A percentile compares a stretch with the other conserved stretches of the same genome.
These are phyloP conservation scores for Plagiodera versicolora DNA, from an alignment of 2,888 invertebrate species.

Conservation along the genomic window DNA sequence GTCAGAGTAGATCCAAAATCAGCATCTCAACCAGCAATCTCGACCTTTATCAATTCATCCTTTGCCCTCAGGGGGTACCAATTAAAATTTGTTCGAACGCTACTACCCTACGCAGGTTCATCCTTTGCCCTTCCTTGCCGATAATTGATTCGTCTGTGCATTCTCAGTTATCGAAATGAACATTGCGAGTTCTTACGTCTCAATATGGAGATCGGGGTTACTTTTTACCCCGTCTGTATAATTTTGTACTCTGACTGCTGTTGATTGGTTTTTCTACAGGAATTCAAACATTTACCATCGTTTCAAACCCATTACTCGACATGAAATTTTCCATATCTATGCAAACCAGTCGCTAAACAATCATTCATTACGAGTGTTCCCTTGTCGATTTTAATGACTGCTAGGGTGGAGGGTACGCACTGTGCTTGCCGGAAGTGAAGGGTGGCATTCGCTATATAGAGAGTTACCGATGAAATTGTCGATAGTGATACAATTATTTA, in stretches of 20 bases:
- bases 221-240: too few species aligned
- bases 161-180: too few species aligned
- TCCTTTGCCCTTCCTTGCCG: background rate
- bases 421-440: background rate
- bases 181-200: too few species aligned
- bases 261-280: too few species aligned
- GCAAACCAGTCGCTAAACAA: background rate
- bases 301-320: background rate
- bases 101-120: background rate
- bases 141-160: background rate
- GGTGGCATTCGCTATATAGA: background rate
- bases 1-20: constrained; percentile 15
- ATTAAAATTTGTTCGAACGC: constrained; percentile 14
- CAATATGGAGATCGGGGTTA: too few species aligned
- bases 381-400: background rate
- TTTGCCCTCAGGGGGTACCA: constrained; percentile 7
- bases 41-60: constrained; percentile 12
- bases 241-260: too few species aligned
- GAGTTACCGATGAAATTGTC: too few species aligned
- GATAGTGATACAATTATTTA: too few species aligned
- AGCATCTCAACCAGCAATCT: constrained; percentile 5
- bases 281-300: background rate
- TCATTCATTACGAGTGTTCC: background rate
- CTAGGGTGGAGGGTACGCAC: background rate
- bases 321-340: background rate